phyloP scores from a whole-genome alignment of 2,113 vertebrate species.

The Tringa solitaria region DNA sequence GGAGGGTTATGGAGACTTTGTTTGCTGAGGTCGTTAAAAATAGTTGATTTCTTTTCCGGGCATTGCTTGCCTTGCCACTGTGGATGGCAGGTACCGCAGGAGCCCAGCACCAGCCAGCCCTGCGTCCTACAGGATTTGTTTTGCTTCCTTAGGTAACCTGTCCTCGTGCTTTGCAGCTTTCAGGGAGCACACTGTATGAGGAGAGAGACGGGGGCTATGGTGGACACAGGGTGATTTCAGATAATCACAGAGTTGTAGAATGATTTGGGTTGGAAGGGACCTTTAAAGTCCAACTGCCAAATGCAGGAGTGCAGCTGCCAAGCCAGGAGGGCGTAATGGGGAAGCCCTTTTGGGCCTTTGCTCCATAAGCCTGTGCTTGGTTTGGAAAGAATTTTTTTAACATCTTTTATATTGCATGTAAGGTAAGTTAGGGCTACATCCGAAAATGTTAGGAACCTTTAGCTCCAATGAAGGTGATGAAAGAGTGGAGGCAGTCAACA shows the following conservation, averaged over 20 bases:
- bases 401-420: neutral
- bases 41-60: neutral
- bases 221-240: fast-evolving
- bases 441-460: neutral
- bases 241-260: neutral
- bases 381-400: neutral
- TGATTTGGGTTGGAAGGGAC: neutral
- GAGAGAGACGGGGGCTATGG: neutral
- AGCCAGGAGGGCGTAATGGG: neutral
- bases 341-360: neutral
- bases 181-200: fast-evolving
- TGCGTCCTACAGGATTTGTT: neutral
- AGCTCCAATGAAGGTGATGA: neutral
- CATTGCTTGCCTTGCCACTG: neutral
- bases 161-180: neutral
- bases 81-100: neutral
- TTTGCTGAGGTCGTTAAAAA: neutral
- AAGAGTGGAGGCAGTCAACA: neutral
- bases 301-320: neutral
- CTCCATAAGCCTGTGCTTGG: neutral
- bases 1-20: neutral
- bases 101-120: neutral
- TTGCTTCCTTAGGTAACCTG: neutral
- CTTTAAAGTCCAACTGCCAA: neutral
- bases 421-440: neutral